Base-by-base conservation (phyloP, 1,140 invertebrate species). In the Dryas iulia region DNA sequence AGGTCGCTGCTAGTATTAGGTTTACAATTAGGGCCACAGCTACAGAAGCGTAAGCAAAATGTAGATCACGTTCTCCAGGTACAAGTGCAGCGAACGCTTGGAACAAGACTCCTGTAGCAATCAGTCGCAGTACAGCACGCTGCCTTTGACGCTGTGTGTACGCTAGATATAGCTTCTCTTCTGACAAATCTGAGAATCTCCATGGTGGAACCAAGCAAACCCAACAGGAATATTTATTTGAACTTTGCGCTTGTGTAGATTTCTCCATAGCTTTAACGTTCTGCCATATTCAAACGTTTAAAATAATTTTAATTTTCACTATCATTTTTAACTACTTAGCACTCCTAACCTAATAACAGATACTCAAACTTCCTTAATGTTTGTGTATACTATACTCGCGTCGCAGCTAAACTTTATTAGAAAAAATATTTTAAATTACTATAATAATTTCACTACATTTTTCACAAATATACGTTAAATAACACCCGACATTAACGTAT, bases 121-220 rank as follows among this genome's bases (percentile, higher is more conserved):
- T 90, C 82, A 97, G 95, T 75, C 95, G 95, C 73, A 95, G 94
- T n/a, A 97, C 88, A n/a, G 95, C 96, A 26, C 94, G 93, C 57
- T 96, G 94, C 66, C 95, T 94, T 81, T 97, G 96, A 69, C 95
- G 94, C 52, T 95, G 92, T 47, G 95, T 95, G 81, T 97, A 97
- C 35, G 94, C 94, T 69, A 94, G 94, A 84, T 97, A 97, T 0
- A 97, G 92, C 74, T 93, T 93, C 82, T 97, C 96, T 54, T 96
- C 92, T 35, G 94, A 93, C 18, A 92, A 78, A 70, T 95, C 94
- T 23, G 85, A 79, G 71, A 94, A 91, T 7, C 81, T 82, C 85
- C 86, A 90, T 74, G 85, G 84, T 54, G 85, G 82, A 28, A 85
- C 74, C 18, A 85, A 71, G 68, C 79, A 87, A 66, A 76, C 74